Evolutionary conservation across 1,140 invertebrate species (phyloP).

Genomic region (Antheraea mylitta): DNA sequence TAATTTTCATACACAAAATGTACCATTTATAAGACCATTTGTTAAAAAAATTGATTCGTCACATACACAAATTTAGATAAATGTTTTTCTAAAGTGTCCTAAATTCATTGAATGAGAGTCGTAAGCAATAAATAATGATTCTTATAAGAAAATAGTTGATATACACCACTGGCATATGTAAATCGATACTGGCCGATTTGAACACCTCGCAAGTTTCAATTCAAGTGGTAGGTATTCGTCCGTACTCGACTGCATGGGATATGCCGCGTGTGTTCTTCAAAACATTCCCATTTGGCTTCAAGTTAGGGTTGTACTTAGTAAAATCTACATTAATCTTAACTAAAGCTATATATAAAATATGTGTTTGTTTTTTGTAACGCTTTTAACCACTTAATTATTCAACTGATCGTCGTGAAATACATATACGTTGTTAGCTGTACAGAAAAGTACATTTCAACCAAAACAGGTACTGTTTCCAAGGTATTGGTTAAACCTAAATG

Average conservation of each 20-base stretch:
- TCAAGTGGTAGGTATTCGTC: conserved; percentile 66
- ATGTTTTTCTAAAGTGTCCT: background rate
- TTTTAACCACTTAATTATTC: too few relatives aligned
- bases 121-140: conserved; percentile 20
- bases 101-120: background rate
- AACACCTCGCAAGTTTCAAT: conserved; percentile 30
- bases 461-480: too few relatives aligned
- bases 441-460: too few relatives aligned
- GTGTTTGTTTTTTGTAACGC: too few relatives aligned
- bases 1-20: too few relatives aligned
- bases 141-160: conserved; percentile 10
- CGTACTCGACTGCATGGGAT: conserved; percentile 28
- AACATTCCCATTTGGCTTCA: conserved; percentile 50
- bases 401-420: too few relatives aligned
- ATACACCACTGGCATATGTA: conserved; percentile 31
- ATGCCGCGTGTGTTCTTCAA: conserved; percentile 58
- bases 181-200: conserved; percentile 52
- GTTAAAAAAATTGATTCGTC: too few relatives aligned
- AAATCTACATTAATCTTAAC: background rate
- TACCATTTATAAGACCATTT: too few relatives aligned
- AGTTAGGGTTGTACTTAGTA: conserved; percentile 46
- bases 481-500: too few relatives aligned
- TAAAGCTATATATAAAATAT: too few relatives aligned
- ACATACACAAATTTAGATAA: background rate
- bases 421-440: too few relatives aligned